Evolutionary conservation across 2,888 invertebrate genomes (phyloP), one percentile per base, ranked within the genome.

Genomic region (Silvanus unidentatus): DNA sequence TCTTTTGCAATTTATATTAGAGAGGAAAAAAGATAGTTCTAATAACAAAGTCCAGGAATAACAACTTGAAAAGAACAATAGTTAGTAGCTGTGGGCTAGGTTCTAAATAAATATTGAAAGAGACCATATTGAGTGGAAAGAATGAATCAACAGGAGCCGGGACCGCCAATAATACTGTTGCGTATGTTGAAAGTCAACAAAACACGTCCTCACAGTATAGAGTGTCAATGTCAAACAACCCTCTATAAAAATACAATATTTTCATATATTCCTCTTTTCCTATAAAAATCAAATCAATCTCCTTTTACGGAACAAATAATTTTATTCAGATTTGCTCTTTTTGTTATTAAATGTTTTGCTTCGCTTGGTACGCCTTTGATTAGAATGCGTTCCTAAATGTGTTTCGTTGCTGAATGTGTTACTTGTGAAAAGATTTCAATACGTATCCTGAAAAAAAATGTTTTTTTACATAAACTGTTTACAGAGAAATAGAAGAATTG

Each of bases 101-200:
- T 44, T 39, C 32, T 27, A 43, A 32, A 45, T 48, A 48, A 52
- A 52, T 45, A 45, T 48, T 43, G 43, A 42, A 42, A 43, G 43
- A 42, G 41, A 46, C 50, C 48, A 22, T 52, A 52, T 52, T 52
- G 49, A 50, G 40, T 43, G 47, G 48, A 49, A 50, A 50, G 52
- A 52, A 52, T 50, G 40, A 42, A 38, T 42, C 44, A 44, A 44
- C 44, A 44, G 44, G 44, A 60, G 55, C 58, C 54, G 56, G 22
- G 53, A 50, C 53, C 48, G 46, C 50, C 60, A 58, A 60, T 58
- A 60, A 60, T 55, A 47, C 53, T 36, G 48, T 37, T 43, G 40
- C 52, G 50, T 49, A 22, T 53, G 48, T 50, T 46, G 46, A 22
- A 22, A 54, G 51, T 55, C 57, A 59, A 59, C 49, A 55, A 28